These are phyloP conservation scores for Pocillopora meandrina DNA, from an alignment of 92 coral and sea anemone species.

Conservation along the genomic window DNA sequence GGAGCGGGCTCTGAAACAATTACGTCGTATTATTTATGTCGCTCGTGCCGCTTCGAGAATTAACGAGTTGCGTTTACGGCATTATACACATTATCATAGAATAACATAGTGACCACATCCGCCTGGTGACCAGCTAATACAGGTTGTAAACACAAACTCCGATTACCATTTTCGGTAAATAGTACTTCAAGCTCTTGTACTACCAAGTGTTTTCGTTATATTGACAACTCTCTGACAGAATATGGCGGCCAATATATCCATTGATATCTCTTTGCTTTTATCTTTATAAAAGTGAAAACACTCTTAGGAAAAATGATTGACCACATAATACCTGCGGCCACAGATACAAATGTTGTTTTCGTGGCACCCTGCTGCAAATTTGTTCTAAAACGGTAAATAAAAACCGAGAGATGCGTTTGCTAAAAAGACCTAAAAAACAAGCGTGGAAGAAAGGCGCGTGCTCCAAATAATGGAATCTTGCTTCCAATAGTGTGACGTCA, in stretches of 20 bases:
- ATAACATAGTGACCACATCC: neutral
- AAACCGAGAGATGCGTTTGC: neutral
- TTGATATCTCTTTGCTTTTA: neutral
- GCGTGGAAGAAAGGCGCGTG: neutral
- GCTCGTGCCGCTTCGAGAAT: neutral
- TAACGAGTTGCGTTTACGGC: neutral
- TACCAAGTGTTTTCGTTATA: conserved; percentile 2
- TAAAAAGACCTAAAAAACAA: neutral
- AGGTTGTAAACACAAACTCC: neutral
- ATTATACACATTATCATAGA: neutral
- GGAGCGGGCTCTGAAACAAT: too few species aligned
- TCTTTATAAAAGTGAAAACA: neutral
- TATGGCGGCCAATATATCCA: neutral
- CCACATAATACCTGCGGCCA: neutral
- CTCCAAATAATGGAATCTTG: neutral
- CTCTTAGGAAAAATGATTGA: neutral
- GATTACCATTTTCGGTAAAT: conserved; percentile 2
- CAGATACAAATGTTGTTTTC: neutral
- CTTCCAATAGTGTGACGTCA: neutral
- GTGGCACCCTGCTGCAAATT: neutral
- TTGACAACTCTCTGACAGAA: neutral
- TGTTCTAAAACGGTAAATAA: neutral
- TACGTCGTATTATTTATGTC: neutral
- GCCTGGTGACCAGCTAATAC: neutral
- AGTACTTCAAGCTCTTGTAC: neutral